Evolutionary conservation across 2,888 invertebrate genomes (phyloP).

Genomic region (Plusia festucae): DNA sequence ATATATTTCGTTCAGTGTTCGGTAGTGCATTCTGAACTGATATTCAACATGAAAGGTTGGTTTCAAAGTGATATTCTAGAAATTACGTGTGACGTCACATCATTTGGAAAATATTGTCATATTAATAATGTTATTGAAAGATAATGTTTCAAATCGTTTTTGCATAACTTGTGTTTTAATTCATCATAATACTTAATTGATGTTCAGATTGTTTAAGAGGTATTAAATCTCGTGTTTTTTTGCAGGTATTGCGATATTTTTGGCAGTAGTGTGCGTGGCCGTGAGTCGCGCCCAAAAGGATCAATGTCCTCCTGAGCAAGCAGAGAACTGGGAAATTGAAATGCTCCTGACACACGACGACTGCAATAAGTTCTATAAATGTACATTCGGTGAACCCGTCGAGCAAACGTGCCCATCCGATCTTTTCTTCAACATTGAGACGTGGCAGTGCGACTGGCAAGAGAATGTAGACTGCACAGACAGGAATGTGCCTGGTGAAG

Average conservation of each 20-base stretch:
- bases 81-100: constrained; percentile 3
- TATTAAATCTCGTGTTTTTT: constrained; percentile 16
- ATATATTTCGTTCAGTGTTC: constrained; percentile 25
- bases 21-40: constrained; percentile 36
- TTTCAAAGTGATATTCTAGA: constrained; percentile 7
- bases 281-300: constrained; percentile 60
- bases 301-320: constrained; percentile 75
- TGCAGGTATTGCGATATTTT: constrained; percentile 62
- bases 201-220: background rate
- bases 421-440: constrained; percentile 88
- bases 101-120: background rate
- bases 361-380: constrained; percentile 91
- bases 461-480: constrained; percentile 90
- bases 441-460: constrained; percentile 90
- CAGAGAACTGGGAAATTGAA: constrained; percentile 73
- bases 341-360: constrained; percentile 88
- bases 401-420: constrained; percentile 89
- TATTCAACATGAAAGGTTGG: constrained; percentile 59
- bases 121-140: background rate
- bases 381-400: constrained; percentile 90
- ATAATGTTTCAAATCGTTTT: constrained; percentile 7
- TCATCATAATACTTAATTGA: background rate
- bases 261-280: constrained; percentile 61
- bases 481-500: constrained; percentile 66
- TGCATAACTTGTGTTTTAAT: constrained; percentile 7